These are phyloP conservation scores for Orgyia antiqua DNA, from an alignment of 2,888 invertebrate genomes.

Conservation along the genomic window DNA sequence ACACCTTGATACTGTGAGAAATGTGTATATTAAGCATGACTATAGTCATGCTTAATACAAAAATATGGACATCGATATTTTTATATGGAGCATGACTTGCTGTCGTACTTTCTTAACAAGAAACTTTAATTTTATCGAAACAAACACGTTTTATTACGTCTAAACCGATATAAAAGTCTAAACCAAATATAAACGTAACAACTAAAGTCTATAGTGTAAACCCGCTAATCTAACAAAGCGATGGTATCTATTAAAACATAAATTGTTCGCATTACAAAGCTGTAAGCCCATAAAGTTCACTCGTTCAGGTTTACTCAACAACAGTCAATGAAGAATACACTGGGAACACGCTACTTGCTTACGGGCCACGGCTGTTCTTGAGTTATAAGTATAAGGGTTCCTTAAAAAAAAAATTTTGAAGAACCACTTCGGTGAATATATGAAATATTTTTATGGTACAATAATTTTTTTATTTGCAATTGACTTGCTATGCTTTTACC, in stretches of 20 bases:
- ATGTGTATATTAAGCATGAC: no score
- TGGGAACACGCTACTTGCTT: conserved; percentile 37
- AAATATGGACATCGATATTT: no score
- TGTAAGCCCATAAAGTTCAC: conserved; percentile 19
- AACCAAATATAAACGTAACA: conserved; percentile 11
- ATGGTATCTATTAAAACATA: conserved; percentile 26
- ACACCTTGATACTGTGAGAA: no score
- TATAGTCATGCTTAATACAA: no score
- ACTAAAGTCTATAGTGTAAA: conserved; percentile 13
- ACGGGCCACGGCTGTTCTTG: conserved; percentile 43
- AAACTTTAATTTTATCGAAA: no score
- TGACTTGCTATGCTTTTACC: no score
- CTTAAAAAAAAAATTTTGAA: no score
- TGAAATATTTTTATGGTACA: no score
- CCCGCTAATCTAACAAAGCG: conserved; percentile 16
- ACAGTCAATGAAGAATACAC: conserved; percentile 46
- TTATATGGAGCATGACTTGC: no score
- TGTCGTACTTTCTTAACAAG: no score
- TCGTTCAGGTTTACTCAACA: conserved; percentile 28
- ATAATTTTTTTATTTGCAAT: no score
- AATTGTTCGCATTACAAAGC: conserved; percentile 23
- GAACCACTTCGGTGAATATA: no score
- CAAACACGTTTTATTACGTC: conserved; percentile 11
- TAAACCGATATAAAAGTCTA: conserved; percentile 9
- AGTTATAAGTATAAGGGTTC: conserved; percentile 66